These are phyloP conservation scores for Sporophila hypoxantha DNA, from an alignment of 2,113 vertebrate genomes.

Conservation along the genomic window DNA sequence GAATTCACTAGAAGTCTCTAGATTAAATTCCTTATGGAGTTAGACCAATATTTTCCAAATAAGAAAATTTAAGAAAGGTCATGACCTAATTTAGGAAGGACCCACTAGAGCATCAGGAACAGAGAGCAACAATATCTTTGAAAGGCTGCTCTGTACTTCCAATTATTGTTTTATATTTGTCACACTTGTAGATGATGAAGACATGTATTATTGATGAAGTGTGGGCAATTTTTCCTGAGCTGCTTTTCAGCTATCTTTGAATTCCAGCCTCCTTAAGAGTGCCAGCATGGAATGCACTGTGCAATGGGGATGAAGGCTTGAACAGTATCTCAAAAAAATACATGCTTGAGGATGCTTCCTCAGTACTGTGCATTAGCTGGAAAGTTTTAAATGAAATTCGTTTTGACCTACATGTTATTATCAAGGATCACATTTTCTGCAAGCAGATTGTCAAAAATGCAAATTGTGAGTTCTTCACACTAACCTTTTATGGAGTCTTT, in stretches of 20 bases:
- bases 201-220: not conserved
- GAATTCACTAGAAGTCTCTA: not conserved
- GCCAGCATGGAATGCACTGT: not conserved
- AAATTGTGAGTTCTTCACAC: not conserved
- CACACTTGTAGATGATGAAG: not conserved
- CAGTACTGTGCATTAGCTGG: not conserved
- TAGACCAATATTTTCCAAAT: not conserved
- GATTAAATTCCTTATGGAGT: not conserved
- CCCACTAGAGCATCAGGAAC: not conserved
- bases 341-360: not conserved
- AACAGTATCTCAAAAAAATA: not conserved
- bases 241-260: not conserved
- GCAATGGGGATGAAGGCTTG: not conserved
- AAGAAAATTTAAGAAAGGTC: not conserved
- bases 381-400: not conserved
- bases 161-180: not conserved
- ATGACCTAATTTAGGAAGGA: not conserved
- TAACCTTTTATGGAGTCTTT: constrained; percentile 28
- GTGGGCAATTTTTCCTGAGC: not conserved
- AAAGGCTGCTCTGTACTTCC: not conserved
- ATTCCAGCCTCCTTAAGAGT: not conserved
- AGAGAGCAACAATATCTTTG: not conserved
- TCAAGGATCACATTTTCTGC: not conserved
- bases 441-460: constrained; percentile 1
- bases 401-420: not conserved